Conservation (phyloP, 2,888 invertebrate genomes). For the Dicycla oo region DNA sequence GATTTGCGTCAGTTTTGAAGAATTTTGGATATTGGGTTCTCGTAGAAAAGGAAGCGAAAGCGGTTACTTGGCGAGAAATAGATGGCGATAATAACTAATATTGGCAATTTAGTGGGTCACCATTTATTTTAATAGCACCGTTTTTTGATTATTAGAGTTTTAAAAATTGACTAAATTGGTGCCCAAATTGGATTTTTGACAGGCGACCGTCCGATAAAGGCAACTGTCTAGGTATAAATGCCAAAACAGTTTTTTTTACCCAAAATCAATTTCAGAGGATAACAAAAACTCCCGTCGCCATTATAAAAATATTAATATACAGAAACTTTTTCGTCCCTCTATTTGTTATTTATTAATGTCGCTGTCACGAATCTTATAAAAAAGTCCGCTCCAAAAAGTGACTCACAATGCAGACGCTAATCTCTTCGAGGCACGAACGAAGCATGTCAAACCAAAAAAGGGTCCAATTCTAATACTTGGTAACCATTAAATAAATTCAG, state of each 20-base stretch:
- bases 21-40: background rate
- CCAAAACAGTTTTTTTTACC: constrained; percentile 50
- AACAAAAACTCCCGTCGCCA: constrained; percentile 69
- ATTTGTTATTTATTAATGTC: constrained; percentile 88
- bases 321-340: constrained; percentile 76
- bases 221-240: constrained; percentile 38
- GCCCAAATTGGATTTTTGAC: constrained; percentile 13
- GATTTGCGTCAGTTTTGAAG: constrained; percentile 53
- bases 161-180: constrained; percentile 11
- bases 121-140: background rate
- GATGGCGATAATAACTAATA: background rate
- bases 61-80: background rate
- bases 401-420: constrained; percentile 86
- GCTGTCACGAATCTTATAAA: constrained; percentile 81
- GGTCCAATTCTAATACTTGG: constrained; percentile 85
- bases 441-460: constrained; percentile 85
- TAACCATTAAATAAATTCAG: constrained; percentile 89
- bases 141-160: constrained; percentile 6
- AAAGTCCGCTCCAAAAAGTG: constrained; percentile 81
- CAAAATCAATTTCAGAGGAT: constrained; percentile 67
- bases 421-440: constrained; percentile 82
- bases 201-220: constrained; percentile 13
- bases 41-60: background rate
- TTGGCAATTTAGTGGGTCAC: background rate
- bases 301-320: constrained; percentile 80